Percentiles rank a stretch among this genome's conserved stretches.
phyloP scores from a whole-genome alignment of 1,140 invertebrate species.

The Neuroterus valhalla region DNA sequence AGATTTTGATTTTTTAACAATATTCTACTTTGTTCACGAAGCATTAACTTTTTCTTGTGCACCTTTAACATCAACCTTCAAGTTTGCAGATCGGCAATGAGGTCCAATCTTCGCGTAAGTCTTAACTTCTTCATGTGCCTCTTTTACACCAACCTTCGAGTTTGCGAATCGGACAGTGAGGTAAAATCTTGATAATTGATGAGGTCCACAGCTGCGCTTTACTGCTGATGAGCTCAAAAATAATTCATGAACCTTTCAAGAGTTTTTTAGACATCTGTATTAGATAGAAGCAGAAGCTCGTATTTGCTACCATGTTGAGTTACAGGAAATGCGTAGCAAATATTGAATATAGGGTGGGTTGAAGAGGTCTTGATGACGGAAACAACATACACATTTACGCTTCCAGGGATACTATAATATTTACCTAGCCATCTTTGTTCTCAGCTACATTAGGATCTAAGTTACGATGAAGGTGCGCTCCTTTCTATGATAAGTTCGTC shows the following conservation, averaged over 20 bases:
- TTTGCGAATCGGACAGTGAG: constrained; percentile 36
- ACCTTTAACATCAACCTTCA: too few species aligned
- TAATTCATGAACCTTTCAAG: constrained; percentile 43
- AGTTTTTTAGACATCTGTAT: background rate
- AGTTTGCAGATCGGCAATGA: too few species aligned
- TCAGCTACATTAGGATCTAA: too few species aligned
- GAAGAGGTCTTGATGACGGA: constrained; percentile 7
- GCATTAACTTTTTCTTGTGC: too few species aligned
- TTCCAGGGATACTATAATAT: constrained; percentile 28
- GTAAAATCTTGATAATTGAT: constrained; percentile 35
- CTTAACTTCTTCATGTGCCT: too few species aligned
- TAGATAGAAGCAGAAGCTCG: constrained; percentile 30
- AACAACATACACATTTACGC: constrained; percentile 34
- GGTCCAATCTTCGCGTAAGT: too few species aligned
- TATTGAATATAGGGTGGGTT: constrained; percentile 33
- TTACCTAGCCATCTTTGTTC: background rate
- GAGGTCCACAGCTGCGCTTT: constrained; percentile 14
- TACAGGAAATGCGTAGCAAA: constrained; percentile 37
- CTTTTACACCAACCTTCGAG: constrained; percentile 12
- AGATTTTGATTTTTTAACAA: too few species aligned
- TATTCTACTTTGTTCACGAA: too few species aligned
- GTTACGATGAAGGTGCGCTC: too few species aligned
- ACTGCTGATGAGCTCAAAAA: constrained; percentile 31
- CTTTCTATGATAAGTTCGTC: too few species aligned
- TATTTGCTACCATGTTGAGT: constrained; percentile 44